phyloP scores from a whole-genome alignment of 2,888 invertebrate species.

The Amphipyra tragopoginis region DNA sequence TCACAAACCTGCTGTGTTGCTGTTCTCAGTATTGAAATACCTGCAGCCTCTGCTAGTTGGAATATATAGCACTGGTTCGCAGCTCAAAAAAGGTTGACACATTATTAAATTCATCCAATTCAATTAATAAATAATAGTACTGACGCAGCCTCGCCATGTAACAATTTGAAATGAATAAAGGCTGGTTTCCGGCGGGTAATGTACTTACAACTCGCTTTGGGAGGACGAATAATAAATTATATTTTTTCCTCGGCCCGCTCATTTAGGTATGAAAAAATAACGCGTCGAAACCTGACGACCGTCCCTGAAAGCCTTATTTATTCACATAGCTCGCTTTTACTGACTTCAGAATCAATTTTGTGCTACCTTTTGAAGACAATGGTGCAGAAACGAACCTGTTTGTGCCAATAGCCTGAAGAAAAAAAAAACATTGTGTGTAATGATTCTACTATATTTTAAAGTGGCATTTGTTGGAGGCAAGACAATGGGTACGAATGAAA shows the following conservation, averaged over 20 bases:
- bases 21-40: neutral
- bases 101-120: conserved; percentile 41
- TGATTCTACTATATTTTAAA: no score
- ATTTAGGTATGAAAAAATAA: conserved; percentile 74
- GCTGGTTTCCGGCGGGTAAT: conserved; percentile 56
- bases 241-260: conserved; percentile 66
- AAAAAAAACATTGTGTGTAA: no score
- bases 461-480: no score
- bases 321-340: conserved; percentile 25
- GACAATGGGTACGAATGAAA: no score
- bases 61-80: neutral
- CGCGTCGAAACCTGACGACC: conserved; percentile 49
- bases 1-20: neutral
- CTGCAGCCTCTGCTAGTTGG: neutral
- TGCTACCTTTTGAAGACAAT: conserved; percentile 10
- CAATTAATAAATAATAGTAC: conserved; percentile 54
- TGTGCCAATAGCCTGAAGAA: no score
- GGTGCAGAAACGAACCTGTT: neutral
- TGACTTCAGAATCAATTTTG: conserved; percentile 30
- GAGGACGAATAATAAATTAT: conserved; percentile 71
- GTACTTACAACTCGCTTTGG: conserved; percentile 61
- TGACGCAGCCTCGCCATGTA: conserved; percentile 12
- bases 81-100: conserved; percentile 24
- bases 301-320: conserved; percentile 44
- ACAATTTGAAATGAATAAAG: conserved; percentile 55